phyloP scores from a whole-genome alignment of 2,113 vertebrate genomes.

The Colius striatus region DNA sequence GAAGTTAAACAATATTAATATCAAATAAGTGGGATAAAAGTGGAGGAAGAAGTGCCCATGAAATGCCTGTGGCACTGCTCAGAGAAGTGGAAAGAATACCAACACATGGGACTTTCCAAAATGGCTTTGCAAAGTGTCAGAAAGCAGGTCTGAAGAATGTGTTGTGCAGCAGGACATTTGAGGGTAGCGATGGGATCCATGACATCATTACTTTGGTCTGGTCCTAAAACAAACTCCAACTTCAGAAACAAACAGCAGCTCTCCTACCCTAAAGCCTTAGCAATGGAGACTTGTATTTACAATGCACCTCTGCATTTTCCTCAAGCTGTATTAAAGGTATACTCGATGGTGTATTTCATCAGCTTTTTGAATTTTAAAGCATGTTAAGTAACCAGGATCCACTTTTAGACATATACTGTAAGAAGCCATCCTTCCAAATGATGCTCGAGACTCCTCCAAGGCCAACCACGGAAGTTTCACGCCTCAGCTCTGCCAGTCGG shows the following conservation, averaged over 20 bases:
- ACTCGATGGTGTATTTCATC: neutral
- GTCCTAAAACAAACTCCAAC: neutral
- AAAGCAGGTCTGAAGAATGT: neutral
- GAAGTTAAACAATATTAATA: neutral
- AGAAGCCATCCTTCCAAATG: neutral
- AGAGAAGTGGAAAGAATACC: neutral
- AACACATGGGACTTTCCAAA: fast-evolving
- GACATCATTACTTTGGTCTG: neutral
- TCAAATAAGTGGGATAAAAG: neutral
- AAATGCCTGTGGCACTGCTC: neutral
- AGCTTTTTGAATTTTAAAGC: neutral
- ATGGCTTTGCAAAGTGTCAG: neutral
- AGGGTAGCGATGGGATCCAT: neutral
- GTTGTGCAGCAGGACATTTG: fast-evolving
- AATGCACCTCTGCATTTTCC: neutral
- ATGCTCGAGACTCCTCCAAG: fast-evolving
- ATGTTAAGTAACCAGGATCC: neutral
- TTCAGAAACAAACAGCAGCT: neutral
- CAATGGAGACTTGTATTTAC: fast-evolving
- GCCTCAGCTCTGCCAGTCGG: neutral
- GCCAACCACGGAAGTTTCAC: too few relatives aligned
- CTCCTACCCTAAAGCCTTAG: fast-evolving
- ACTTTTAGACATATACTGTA: fast-evolving
- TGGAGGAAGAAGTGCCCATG: neutral
- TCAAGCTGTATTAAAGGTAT: too few relatives aligned